Evolutionary conservation across 2,888 invertebrate species (phyloP).

Genomic region (Rhyacophila evoluta): DNA sequence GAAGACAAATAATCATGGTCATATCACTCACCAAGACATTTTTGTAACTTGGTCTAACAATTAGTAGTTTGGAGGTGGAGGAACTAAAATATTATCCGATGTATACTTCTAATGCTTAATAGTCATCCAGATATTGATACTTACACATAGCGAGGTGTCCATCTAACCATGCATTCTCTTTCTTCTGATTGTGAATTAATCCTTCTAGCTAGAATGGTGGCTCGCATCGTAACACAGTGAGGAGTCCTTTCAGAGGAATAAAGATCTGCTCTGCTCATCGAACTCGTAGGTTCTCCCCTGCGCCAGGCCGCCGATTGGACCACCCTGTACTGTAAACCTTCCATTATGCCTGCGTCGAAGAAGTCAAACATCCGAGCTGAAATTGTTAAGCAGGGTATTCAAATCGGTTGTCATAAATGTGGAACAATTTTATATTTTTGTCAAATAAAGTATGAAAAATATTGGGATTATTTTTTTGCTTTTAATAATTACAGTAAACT

Average conservation of each 20-base stretch:
- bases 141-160: conserved; percentile 52
- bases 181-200: conserved; percentile 66
- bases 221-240: conserved; percentile 77
- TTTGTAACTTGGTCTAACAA: no score
- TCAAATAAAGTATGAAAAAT: no score
- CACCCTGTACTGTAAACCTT: conserved; percentile 87
- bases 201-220: conserved; percentile 76
- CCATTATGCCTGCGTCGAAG: conserved; percentile 94
- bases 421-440: no score
- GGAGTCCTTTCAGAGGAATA: conserved; percentile 56
- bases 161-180: conserved; percentile 47
- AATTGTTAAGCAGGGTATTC: conserved; percentile 57
- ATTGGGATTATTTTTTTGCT: no score
- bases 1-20: no score
- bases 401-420: no score
- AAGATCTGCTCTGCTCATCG: conserved; percentile 60
- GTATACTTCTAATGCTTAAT: no score
- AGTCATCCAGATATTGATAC: no score
- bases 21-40: no score
- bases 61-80: no score
- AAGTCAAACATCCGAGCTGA: conserved; percentile 94
- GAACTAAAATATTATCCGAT: no score
- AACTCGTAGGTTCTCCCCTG: conserved; percentile 73
- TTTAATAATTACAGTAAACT: no score
- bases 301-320: conserved; percentile 72